Evolutionary conservation across 2,113 vertebrate species (phyloP).

Genomic region (Macquaria australasica): DNA sequence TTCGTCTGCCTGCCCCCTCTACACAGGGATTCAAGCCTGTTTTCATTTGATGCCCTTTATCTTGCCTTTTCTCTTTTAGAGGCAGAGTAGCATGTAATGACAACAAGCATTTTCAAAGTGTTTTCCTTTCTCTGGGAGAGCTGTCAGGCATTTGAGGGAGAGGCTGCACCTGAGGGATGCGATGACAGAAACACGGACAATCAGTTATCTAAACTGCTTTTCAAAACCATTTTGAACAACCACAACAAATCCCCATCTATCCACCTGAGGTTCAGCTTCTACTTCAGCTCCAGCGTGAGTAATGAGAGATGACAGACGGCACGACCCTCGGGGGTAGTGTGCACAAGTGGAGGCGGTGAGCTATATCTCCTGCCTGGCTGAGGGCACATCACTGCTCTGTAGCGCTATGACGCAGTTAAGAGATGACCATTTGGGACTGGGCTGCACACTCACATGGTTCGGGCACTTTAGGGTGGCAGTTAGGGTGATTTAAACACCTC

Average conservation of each 20-base stretch:
- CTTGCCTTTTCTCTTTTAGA: background rate
- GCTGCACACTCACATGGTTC: background rate
- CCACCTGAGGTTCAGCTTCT: conserved; percentile 15
- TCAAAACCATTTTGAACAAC: conserved; percentile 4
- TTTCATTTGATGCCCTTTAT: background rate
- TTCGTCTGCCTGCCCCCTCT: background rate
- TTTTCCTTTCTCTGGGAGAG: conserved; percentile 1
- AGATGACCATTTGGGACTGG: background rate
- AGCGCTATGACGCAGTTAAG: background rate
- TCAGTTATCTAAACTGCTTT: conserved; percentile 45
- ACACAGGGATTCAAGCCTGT: background rate
- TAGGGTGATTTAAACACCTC: conserved; percentile 35
- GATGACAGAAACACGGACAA: conserved; percentile 42
- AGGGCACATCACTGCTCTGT: conserved; percentile 1
- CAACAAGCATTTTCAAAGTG: conserved; percentile 36
- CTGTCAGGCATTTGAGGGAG: conserved; percentile 23
- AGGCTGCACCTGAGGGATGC: conserved; percentile 8
- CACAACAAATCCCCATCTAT: conserved; percentile 10
- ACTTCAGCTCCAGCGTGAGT: conserved; percentile 5
- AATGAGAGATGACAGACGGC: conserved; percentile 18
- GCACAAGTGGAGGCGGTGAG: conserved; percentile 4
- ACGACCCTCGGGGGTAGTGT: background rate
- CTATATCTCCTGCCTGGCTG: background rate
- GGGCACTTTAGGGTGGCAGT: conserved; percentile 9
- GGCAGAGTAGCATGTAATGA: conserved; percentile 19